A percentile compares a stretch with the other conserved stretches of the same genome.
phyloP scores from a whole-genome alignment of 2,113 vertebrate species.

The Crotalus tigris region DNA sequence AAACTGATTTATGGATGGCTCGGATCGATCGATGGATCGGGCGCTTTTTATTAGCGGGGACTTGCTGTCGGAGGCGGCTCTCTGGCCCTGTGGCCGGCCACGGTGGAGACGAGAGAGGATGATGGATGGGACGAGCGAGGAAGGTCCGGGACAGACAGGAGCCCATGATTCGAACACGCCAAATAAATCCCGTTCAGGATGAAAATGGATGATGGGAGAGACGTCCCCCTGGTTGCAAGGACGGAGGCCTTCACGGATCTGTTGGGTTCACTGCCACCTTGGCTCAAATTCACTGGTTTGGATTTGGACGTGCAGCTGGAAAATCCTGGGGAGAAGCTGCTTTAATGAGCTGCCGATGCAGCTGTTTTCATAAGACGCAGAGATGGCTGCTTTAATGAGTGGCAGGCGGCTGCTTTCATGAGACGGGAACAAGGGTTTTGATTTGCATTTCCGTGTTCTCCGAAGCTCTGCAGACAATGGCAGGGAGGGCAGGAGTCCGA shows the following conservation, averaged over 20 bases:
- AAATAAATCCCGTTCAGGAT: not conserved
- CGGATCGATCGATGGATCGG: constrained; percentile 25
- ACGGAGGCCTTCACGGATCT: not conserved
- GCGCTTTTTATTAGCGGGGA: not conserved
- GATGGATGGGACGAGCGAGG: not conserved
- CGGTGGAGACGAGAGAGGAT: not conserved
- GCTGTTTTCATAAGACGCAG: not conserved
- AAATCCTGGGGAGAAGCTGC: not conserved
- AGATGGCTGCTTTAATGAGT: not conserved
- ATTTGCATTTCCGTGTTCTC: not conserved
- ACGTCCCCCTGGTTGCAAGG: not conserved
- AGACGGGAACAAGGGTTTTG: not conserved
- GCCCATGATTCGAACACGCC: not conserved
- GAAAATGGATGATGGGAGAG: not conserved
- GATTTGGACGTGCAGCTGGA: not conserved
- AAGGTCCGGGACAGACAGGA: not conserved
- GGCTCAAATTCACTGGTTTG: not conserved
- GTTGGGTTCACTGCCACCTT: not conserved
- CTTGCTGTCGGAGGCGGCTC: not conserved
- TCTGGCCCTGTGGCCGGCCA: accelerated
- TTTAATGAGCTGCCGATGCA: not conserved
- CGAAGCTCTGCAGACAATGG: not conserved
- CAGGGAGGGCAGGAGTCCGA: not conserved
- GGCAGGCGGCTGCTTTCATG: not conserved
- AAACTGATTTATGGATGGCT: constrained; percentile 26